phyloP scores from a whole-genome alignment of 2,797 vertebrate genomes.

The Dryobates pubescens region DNA sequence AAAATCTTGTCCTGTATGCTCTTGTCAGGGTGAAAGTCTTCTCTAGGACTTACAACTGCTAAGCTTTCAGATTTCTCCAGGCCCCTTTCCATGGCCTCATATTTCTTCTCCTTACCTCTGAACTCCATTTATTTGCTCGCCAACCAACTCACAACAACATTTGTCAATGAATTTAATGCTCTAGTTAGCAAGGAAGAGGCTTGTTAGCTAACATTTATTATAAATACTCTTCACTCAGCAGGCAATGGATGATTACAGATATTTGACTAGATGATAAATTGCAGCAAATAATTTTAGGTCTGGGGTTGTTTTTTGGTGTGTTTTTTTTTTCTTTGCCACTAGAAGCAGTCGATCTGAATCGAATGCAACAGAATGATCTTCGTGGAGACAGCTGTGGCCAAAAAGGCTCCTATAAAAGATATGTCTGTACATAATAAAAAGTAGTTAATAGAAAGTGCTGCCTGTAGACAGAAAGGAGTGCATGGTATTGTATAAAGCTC shows the following conservation, averaged over 20 bases:
- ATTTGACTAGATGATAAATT: conserved; percentile 42
- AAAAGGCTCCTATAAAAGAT: conserved; percentile 24
- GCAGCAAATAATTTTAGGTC: conserved; percentile 36
- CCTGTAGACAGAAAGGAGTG: background rate
- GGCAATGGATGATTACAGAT: conserved; percentile 16
- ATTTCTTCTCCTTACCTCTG: background rate
- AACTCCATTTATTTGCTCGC: conserved; percentile 16
- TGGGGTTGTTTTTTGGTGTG: too few species aligned
- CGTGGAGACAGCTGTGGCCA: background rate
- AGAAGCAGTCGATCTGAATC: background rate
- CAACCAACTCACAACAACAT: conserved; percentile 16
- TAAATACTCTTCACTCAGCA: background rate
- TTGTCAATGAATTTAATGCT: conserved; percentile 53
- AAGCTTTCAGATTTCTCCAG: background rate
- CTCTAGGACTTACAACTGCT: background rate
- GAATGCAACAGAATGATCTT: conserved; percentile 25
- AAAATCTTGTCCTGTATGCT: background rate
- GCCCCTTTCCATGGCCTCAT: background rate
- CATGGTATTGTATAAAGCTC: background rate
- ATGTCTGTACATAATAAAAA: background rate
- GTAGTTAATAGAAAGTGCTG: background rate
- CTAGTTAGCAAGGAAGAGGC: conserved; percentile 35
- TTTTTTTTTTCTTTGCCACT: background rate
- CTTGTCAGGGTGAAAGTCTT: background rate
- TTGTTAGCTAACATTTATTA: conserved; percentile 41